These are phyloP conservation scores for Chloebia gouldiae DNA, from an alignment of 2,113 vertebrate species.

Conservation along the genomic window DNA sequence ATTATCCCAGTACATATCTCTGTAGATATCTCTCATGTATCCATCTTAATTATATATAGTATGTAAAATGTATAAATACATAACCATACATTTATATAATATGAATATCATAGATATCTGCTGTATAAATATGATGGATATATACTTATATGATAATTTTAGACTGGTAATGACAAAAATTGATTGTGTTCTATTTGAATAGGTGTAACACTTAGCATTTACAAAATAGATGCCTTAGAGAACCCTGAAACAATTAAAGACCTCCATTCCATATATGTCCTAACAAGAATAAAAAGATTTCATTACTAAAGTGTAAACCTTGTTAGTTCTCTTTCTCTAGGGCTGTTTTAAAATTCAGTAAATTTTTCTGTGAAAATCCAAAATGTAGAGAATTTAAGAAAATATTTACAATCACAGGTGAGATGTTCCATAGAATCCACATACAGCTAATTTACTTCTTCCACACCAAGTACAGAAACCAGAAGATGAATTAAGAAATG, in stretches of 20 bases:
- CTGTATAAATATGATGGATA: background rate
- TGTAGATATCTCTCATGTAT: background rate
- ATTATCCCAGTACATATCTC: background rate
- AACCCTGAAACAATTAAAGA: background rate
- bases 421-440: background rate
- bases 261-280: background rate
- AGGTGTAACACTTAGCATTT: background rate
- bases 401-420: background rate
- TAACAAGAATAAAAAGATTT: background rate
- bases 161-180: background rate
- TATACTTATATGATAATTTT: background rate
- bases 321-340: background rate
- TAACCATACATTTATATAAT: background rate
- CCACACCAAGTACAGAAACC: background rate
- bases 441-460: background rate
- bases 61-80: background rate
- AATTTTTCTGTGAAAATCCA: background rate
- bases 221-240: background rate
- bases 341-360: background rate
- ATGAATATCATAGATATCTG: background rate
- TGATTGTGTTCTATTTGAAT: background rate
- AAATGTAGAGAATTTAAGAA: background rate
- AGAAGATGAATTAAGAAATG: background rate
- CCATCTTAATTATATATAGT: background rate
- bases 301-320: background rate